These are phyloP conservation scores for Stegastes partitus DNA, from an alignment of 2,113 vertebrate species.

Conservation along the genomic window DNA sequence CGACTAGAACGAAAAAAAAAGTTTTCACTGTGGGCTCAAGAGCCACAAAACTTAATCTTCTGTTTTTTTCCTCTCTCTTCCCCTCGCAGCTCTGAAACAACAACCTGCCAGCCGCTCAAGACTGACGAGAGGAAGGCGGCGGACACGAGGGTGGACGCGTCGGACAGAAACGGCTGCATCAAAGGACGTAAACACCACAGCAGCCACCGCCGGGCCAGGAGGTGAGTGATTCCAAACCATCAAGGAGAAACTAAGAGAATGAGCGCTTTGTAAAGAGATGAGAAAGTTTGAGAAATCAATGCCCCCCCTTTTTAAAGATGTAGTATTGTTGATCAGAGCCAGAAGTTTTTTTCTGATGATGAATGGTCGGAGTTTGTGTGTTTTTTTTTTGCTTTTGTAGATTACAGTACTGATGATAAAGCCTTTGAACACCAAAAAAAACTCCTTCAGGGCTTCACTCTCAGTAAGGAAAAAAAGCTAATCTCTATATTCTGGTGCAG, in stretches of 20 bases:
- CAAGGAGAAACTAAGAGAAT: slow-evolving; percentile 3
- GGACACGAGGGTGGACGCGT: slow-evolving; percentile 57
- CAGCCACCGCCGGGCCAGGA: slow-evolving; percentile 78
- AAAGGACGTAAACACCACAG: slow-evolving; percentile 79
- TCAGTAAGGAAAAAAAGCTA: slow-evolving; percentile 39
- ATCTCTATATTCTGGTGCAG: slow-evolving; percentile 57
- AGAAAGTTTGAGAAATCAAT: slow-evolving; percentile 5
- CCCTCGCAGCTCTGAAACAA: slow-evolving; percentile 72
- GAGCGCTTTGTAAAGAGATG: background rate
- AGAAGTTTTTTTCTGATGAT: background rate
- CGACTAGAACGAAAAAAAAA: no score
- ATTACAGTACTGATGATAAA: slow-evolving; percentile 53
- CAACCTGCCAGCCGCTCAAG: slow-evolving; percentile 74
- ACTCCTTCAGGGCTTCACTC: slow-evolving; percentile 47
- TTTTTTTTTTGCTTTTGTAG: slow-evolving; percentile 39
- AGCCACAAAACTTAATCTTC: background rate
- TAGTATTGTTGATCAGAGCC: slow-evolving; percentile 5
- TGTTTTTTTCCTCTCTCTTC: slow-evolving; percentile 5
- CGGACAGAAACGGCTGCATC: slow-evolving; percentile 78
- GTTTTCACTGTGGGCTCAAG: slow-evolving; percentile 8
- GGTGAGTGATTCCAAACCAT: slow-evolving; percentile 80
- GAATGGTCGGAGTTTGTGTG: slow-evolving; percentile 15
- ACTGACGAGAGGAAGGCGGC: slow-evolving; percentile 77
- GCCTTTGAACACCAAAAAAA: slow-evolving; percentile 30
- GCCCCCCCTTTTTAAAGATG: background rate